Conservation (phyloP, 2,888 invertebrate species). For the Oxyscelio sp. region DNA sequence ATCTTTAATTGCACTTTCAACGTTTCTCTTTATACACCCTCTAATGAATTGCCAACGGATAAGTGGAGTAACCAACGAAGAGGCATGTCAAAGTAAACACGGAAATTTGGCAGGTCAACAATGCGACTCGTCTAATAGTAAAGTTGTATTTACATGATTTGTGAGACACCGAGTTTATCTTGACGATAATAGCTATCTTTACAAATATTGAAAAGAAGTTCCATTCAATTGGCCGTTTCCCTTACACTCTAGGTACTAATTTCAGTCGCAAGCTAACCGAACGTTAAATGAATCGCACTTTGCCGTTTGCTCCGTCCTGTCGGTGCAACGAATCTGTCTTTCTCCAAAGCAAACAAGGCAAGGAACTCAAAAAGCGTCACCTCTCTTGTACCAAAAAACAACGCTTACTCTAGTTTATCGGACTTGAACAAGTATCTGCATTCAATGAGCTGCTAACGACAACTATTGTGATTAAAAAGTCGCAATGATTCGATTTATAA, state of each 20-base stretch:
- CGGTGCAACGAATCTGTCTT: neutral
- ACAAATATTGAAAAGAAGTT: slow-evolving; percentile 62
- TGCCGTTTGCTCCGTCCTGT: neutral
- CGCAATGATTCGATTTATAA: too few relatives aligned
- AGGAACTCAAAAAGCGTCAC: neutral
- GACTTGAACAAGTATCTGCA: slow-evolving; percentile 52
- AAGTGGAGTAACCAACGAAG: slow-evolving; percentile 16
- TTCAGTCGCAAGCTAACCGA: slow-evolving; percentile 58
- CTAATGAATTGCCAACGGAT: neutral
- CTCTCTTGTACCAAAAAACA: too few relatives aligned
- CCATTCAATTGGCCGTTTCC: slow-evolving; percentile 57
- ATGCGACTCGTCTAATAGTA: slow-evolving; percentile 47
- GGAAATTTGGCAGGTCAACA: slow-evolving; percentile 55
- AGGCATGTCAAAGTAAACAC: slow-evolving; percentile 40
- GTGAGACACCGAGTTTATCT: slow-evolving; percentile 48
- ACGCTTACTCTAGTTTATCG: slow-evolving; percentile 53
- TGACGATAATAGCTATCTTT: slow-evolving; percentile 10
- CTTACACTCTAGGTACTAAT: slow-evolving; percentile 50
- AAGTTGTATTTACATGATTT: slow-evolving; percentile 59
- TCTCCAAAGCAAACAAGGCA: neutral
- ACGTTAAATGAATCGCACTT: slow-evolving; percentile 25
- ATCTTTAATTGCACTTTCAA: slow-evolving; percentile 48
- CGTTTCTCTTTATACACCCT: neutral
- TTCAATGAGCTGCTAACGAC: too few relatives aligned
- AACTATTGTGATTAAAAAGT: too few relatives aligned